Conservation (phyloP, 1,140 invertebrate genomes). For the Argopecten irradians region DNA sequence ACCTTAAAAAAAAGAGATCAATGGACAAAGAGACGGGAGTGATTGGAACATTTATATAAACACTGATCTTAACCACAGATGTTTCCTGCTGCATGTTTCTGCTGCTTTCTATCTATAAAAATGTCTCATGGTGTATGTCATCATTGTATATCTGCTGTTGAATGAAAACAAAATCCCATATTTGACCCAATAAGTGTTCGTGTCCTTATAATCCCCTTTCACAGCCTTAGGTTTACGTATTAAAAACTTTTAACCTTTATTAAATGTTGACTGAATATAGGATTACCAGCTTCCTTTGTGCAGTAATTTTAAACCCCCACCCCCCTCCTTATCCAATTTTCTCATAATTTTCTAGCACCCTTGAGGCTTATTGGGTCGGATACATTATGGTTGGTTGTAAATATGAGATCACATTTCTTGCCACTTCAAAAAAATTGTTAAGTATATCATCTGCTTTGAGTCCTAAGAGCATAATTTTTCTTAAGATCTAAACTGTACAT, state of each 20-base stretch:
- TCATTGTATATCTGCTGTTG: not conserved
- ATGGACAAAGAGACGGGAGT: not conserved
- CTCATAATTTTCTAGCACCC: too few relatives aligned
- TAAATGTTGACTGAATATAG: too few relatives aligned
- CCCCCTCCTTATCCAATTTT: too few relatives aligned
- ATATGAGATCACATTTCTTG: not conserved
- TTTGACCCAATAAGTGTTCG: too few relatives aligned
- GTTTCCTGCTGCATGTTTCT: not conserved
- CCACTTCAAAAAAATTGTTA: not conserved
- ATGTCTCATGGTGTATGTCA: not conserved
- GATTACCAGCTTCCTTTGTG: too few relatives aligned
- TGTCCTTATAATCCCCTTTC: too few relatives aligned
- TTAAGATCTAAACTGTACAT: too few relatives aligned
- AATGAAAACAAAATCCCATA: too few relatives aligned
- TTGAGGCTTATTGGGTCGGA: too few relatives aligned
- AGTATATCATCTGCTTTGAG: not conserved
- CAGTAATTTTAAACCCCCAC: too few relatives aligned
- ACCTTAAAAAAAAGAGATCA: conserved; percentile 38
- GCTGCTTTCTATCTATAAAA: not conserved
- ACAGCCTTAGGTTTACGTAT: too few relatives aligned
- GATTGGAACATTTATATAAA: not conserved
- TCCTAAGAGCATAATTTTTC: not conserved
- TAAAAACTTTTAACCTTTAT: too few relatives aligned
- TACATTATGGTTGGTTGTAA: not conserved
- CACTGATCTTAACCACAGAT: not conserved